A percentile compares a stretch with the other conserved stretches of the same genome.
Evolutionary conservation across 2,888 invertebrate species (phyloP).

Genomic region (Cataglyphis livida): DNA sequence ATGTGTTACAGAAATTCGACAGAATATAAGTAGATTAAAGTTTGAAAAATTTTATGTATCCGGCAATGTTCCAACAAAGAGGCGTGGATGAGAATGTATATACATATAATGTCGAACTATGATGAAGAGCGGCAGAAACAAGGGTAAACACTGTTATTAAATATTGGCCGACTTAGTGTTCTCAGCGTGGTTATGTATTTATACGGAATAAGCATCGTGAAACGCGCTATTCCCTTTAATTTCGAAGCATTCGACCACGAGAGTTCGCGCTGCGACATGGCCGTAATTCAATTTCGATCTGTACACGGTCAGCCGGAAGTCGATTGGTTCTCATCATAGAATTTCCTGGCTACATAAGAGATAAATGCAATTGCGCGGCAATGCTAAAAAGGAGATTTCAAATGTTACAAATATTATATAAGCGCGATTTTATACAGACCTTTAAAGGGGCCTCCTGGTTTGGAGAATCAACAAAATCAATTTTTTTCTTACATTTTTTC

Average conservation of each 20-base stretch:
- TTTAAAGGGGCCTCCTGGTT: too few species aligned
- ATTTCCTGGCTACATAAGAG: constrained; percentile 8
- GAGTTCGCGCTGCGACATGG: constrained; percentile 26
- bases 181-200: not conserved
- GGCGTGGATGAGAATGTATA: not conserved
- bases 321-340: constrained; percentile 40
- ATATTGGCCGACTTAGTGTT: constrained; percentile 22
- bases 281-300: constrained; percentile 50
- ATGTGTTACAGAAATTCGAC: not conserved
- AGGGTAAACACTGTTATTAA: constrained; percentile 24
- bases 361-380: constrained; percentile 7
- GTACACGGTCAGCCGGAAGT: constrained; percentile 43
- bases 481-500: too few species aligned
- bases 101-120: not conserved
- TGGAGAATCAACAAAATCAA: too few species aligned
- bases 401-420: not conserved
- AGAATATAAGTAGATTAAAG: not conserved
- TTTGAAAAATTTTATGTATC: not conserved
- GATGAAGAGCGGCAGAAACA: not conserved
- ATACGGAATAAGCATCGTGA: not conserved
- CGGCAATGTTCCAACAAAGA: constrained; percentile 6
- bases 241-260: constrained; percentile 24
- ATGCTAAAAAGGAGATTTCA: not conserved
- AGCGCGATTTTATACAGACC: not conserved
- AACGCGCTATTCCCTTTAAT: constrained; percentile 44